Base-by-base conservation (phyloP, 1,140 invertebrate genomes). In the Lucilia sericata region DNA sequence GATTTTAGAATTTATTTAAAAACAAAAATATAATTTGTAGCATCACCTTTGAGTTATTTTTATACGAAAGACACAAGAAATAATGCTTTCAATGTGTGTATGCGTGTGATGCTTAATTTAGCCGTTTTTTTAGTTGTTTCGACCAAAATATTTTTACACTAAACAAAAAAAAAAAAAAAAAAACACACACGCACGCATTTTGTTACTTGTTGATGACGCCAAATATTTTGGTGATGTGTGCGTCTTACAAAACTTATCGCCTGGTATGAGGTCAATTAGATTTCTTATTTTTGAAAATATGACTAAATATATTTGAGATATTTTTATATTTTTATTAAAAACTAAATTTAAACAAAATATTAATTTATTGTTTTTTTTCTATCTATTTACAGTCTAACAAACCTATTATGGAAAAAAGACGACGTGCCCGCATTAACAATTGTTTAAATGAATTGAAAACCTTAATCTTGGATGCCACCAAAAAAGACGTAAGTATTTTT, bases 331-430 rank as follows among this genome's bases (percentile, higher is more conserved):
- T n/a, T n/a, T n/a, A n/a, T n/a, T n/a, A n/a, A n/a, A 30, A 30
- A 30, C 3, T n/a, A n/a, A n/a, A n/a, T 51, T 81, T 21, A n/a
- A 4, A 10, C 75, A 42, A 78, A 2, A 1, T 78, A 78, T 34
- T 82, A 74, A 82, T 76, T 36, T 82, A 74, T 75, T 74, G 30
- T 87, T n/a, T 30, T 81, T 55, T 47, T 80, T 85, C 84, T 70
- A 65, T 70, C 84, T 81, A 60, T 34, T 93, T 95, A 85, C 93
- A 98, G 97, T 97, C 95, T 85, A 97, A 97, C 88, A 99, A 99
- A 91, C 98, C 98, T 17, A 96, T 99, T 85, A 98, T 99, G 97
- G 98, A 99, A 91, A 98, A 98, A 92, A 93, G 96, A 87, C 93
- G 98, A 86, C 93, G 98, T 84, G 97, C 97, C 34, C 93, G 98